A percentile compares a stretch with the other conserved stretches of the same genome.
Evolutionary conservation across 2,113 vertebrate species (phyloP).

Genomic region (Triplophysa rosa): DNA sequence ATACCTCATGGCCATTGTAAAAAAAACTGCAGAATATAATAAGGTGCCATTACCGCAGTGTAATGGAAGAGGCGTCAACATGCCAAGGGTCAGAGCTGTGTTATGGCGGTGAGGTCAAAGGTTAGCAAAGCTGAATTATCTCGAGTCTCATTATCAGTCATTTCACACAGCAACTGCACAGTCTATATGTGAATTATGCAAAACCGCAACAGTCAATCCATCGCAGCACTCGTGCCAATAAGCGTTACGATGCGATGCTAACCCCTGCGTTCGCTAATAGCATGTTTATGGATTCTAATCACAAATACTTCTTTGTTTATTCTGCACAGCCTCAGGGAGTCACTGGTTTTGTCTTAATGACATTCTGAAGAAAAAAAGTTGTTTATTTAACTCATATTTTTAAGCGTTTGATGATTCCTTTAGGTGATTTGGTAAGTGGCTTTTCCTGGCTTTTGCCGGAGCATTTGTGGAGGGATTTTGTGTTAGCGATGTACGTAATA

Average conservation of each 20-base stretch:
- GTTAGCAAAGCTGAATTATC: conserved; percentile 52
- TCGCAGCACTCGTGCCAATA: conserved; percentile 62
- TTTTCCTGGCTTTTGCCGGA: conserved; percentile 37
- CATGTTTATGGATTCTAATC: conserved; percentile 30
- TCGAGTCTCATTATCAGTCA: conserved; percentile 59
- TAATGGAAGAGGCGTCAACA: background rate
- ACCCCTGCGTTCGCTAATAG: conserved; percentile 43
- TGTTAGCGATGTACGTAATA: conserved; percentile 50
- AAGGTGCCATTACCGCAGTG: background rate
- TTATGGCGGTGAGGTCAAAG: conserved; percentile 51
- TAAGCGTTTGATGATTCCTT: conserved; percentile 1
- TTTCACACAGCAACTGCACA: conserved; percentile 27
- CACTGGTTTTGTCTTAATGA: conserved; percentile 2
- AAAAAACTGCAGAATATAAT: background rate
- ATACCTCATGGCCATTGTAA: background rate
- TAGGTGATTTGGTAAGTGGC: conserved; percentile 51
- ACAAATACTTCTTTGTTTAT: conserved; percentile 1
- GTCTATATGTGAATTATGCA: conserved; percentile 47
- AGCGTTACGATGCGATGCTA: conserved; percentile 51
- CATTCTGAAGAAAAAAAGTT: conserved; percentile 12
- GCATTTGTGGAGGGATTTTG: conserved; percentile 41
- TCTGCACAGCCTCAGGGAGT: background rate
- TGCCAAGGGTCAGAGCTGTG: conserved; percentile 52
- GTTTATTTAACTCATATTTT: conserved; percentile 41
- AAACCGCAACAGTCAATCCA: conserved; percentile 37